Conservation (phyloP, 2,888 invertebrate species). For the Rhyacophila evoluta region DNA sequence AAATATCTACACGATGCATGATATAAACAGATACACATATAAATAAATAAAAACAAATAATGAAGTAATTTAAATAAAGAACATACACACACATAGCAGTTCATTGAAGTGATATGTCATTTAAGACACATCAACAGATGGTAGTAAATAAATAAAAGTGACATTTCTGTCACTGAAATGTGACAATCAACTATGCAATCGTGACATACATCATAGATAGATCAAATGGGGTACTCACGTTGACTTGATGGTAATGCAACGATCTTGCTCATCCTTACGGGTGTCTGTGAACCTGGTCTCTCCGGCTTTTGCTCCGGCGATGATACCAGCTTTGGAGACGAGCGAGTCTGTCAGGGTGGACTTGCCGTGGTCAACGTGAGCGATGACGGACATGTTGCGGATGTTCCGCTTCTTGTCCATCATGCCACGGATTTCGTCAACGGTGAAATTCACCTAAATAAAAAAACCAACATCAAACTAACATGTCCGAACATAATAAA, state of each 20-base stretch:
- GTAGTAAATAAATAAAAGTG: no score
- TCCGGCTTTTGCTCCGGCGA: slow-evolving; percentile 98
- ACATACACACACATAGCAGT: no score
- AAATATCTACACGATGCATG: no score
- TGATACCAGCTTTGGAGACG: slow-evolving; percentile 99
- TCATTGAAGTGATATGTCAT: no score
- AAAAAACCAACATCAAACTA: slow-evolving; percentile 23
- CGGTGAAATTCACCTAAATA: slow-evolving; percentile 98
- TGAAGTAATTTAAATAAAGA: no score
- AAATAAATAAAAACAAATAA: no score
- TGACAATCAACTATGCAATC: no score
- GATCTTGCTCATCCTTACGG: slow-evolving; percentile 99
- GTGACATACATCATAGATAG: background rate
- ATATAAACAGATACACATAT: no score
- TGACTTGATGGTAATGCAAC: slow-evolving; percentile 99
- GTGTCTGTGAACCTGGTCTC: slow-evolving; percentile 99
- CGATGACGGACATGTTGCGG: slow-evolving; percentile 99
- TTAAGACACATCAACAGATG: no score
- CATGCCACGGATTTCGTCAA: slow-evolving; percentile 99
- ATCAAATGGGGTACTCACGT: slow-evolving; percentile 78
- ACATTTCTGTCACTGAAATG: no score
- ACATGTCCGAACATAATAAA: background rate
- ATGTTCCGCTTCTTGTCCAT: slow-evolving; percentile 99
- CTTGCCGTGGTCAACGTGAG: slow-evolving; percentile 99
- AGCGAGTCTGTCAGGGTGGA: slow-evolving; percentile 99